Evolutionary conservation across 2,113 vertebrate species (phyloP).

Genomic region (Ochotona princeps): DNA sequence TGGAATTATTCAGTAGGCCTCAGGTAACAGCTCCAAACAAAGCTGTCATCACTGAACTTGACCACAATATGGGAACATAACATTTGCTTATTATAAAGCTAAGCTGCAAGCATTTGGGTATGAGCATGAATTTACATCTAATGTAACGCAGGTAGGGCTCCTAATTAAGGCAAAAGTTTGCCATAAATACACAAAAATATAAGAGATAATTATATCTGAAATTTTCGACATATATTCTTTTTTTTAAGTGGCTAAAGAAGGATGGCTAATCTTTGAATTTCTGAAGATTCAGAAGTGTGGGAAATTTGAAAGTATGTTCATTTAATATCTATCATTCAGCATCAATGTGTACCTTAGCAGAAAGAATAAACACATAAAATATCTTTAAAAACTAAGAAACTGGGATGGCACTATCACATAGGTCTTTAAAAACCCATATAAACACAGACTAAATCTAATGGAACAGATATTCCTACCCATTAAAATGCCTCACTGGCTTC

Average conservation of each 20-base stretch:
- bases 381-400: slow-evolving; percentile 13
- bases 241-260: background rate
- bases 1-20: slow-evolving; percentile 1
- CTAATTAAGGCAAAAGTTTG: background rate
- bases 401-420: background rate
- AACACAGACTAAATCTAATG: background rate
- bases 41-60: background rate
- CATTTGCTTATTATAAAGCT: background rate
- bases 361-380: slow-evolving; percentile 33
- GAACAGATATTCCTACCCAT: background rate
- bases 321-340: slow-evolving; percentile 1
- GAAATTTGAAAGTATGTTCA: background rate
- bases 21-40: background rate
- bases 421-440: background rate
- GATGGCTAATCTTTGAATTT: slow-evolving; percentile 2
- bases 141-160: background rate
- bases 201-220: background rate
- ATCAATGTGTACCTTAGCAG: background rate
- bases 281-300: background rate
- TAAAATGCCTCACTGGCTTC: slow-evolving; percentile 16
- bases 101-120: background rate
- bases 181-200: background rate
- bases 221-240: background rate
- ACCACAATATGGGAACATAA: background rate
- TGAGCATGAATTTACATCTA: slow-evolving; percentile 5